These are phyloP conservation scores for Parapsyche elsis DNA, from an alignment of 1,140 invertebrate species.

Conservation along the genomic window DNA sequence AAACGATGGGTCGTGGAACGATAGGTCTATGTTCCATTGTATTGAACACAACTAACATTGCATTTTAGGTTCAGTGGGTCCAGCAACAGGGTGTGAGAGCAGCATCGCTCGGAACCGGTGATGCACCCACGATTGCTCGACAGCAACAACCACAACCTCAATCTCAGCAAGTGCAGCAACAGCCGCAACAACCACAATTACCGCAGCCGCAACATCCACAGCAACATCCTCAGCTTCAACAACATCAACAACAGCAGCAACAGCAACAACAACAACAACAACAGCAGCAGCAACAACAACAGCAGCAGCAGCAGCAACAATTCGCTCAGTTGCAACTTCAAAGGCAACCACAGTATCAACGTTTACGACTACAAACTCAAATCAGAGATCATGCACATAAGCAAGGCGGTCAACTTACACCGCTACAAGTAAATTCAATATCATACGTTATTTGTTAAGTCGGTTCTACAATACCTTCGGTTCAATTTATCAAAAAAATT, in stretches of 20 bases:
- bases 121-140: conserved; percentile 57
- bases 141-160: conserved; percentile 56
- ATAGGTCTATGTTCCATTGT: too few species aligned
- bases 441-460: too few species aligned
- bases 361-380: conserved; percentile 53
- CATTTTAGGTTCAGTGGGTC: conserved; percentile 70
- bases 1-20: too few species aligned
- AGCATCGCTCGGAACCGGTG: conserved; percentile 58
- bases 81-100: conserved; percentile 71
- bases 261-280: conserved; percentile 68
- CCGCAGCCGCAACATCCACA: conserved; percentile 55
- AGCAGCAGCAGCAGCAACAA: conserved; percentile 61
- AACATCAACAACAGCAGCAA: conserved; percentile 67
- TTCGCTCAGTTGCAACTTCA: conserved; percentile 59
- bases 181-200: conserved; percentile 59
- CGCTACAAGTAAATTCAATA: conserved; percentile 56
- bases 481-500: too few species aligned
- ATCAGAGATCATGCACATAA: conserved; percentile 51
- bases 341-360: conserved; percentile 56
- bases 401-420: conserved; percentile 55
- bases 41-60: too few species aligned
- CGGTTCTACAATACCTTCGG: too few species aligned
- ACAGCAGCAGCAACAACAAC: conserved; percentile 66
- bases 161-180: conserved; percentile 57
- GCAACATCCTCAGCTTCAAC: conserved; percentile 60